Base-by-base conservation (phyloP, 2,888 invertebrate species). In the Plagodis dolabraria region DNA sequence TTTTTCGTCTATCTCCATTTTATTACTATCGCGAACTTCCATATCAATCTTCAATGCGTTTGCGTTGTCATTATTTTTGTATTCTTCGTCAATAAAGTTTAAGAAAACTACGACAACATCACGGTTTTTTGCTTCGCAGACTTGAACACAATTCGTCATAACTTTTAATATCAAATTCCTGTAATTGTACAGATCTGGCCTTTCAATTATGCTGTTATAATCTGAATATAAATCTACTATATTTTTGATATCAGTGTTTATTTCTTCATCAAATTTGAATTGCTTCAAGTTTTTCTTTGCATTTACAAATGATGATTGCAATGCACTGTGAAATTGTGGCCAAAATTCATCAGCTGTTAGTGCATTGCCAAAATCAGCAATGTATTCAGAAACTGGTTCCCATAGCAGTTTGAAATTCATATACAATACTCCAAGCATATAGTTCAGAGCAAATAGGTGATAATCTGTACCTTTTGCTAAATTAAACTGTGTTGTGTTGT, bases 331-430 rank as follows among this genome's bases (percentile, higher is more conserved):
- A 73, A 95, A 97, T 43, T 95, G 87, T 0, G 90, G 85, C 97
- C 97, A 98, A 86, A 97, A 97, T 34, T 93, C 89, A n/a, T 94
- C 86, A 0, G 86, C 75, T 0, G 90, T 77, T 74, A 96, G 82
- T 0, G 94, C 93, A 72, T 93, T 93, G 0, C 97, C 96, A 79
- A 96, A 96, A 0, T 96, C 94, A 1, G 95, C 94, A 48, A 99
- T 95, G 44, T 98, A 93, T 75, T 96, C 95, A 11, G 94, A 92
- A 0, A 96, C 93, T 0, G 98, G 97, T 64, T 96, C 96, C 99
- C 99, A 99, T 0, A 99, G 82, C 10, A 98, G 89, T 70, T 97
- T 96, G 76, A 99, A 98, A 82, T 98, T 98, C 22, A 96, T 93
- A 82, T 96, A 97, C 50, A 98, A 89, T 60, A 95, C 94, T 2